Base-by-base conservation (phyloP, 1,140 invertebrate species). In the Camponotus floridanus region DNA sequence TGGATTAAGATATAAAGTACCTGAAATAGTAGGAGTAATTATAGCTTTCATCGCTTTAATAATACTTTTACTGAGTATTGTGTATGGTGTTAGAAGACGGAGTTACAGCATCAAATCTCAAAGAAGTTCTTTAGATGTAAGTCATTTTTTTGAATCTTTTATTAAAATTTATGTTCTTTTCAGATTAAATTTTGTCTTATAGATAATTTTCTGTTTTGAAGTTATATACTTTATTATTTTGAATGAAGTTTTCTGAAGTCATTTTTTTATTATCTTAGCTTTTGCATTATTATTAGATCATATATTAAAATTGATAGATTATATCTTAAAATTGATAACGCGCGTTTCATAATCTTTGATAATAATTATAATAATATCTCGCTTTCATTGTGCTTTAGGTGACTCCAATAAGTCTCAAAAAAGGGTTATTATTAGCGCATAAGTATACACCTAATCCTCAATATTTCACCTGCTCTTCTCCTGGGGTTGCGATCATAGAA, bases 401-500 rank as follows among this genome's bases (percentile, higher is more conserved):
- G 31, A 95, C 95, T 13, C 96, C 96, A 18, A 94, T 96, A 81
- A 96, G 95, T 87, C 91, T 97, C 18, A 96, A 95, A 83, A 95
- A 95, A 86, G 95, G 95, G 76, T 95, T 97, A 65, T 93, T 98
- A 45, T 94, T 97, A 85, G 96, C 96, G 70, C 97, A 97, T 93
- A 95, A 97, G 90, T 98, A 97, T 93, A 97, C 97, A 80, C 96
- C 96, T 87, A 98, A 98, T 95, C 97, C 97, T 57, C 97, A 97
- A 94, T 98, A 98, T 94, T 96, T 97, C 65, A 95, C 95, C 2
- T 96, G 95, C 67, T 91, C 94, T 36, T 95, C 95, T 61, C 95
- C 96, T 79, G 95, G 95, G 61, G 96, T 97, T 3, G 96, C 96
- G 1, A 95, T 97, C 64, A 92, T 97, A 90, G 92, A 95, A 62